These are phyloP conservation scores for Colistium nudipinnis DNA, from an alignment of 2,113 vertebrate genomes.

Conservation along the genomic window DNA sequence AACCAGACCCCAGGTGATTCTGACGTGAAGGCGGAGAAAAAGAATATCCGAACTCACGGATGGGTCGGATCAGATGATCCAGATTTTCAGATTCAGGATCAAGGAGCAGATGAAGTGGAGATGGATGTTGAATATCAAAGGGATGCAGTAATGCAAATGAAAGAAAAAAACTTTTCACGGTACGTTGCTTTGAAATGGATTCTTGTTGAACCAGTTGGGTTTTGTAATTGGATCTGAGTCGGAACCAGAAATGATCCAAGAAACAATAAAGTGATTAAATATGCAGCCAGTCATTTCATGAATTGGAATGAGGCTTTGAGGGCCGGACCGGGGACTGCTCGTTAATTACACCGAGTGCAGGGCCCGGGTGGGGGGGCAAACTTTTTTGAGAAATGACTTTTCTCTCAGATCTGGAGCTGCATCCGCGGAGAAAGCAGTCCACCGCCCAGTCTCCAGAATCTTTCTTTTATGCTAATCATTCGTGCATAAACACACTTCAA, in stretches of 20 bases:
- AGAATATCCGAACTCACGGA: too few relatives aligned
- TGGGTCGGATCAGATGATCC: neutral
- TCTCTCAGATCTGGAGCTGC: conserved; percentile 28
- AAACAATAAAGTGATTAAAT: conserved; percentile 5
- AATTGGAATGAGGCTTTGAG: conserved; percentile 10
- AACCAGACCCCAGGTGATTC: too few relatives aligned
- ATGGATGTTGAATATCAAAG: neutral
- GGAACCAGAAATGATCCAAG: neutral
- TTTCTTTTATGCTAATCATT: conserved; percentile 13
- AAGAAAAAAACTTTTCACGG: neutral
- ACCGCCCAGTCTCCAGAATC: neutral
- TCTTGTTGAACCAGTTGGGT: neutral
- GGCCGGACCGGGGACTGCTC: neutral
- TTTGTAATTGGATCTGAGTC: conserved; percentile 1
- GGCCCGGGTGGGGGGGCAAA: too few relatives aligned
- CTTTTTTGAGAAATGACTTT: too few relatives aligned
- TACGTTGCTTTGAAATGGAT: neutral
- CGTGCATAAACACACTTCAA: conserved; percentile 20
- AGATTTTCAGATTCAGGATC: neutral
- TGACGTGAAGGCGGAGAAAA: too few relatives aligned
- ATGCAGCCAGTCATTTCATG: neutral
- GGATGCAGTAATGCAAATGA: neutral
- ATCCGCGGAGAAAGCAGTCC: too few relatives aligned
- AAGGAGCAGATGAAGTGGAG: conserved; percentile 16
- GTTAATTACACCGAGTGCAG: conserved; percentile 31